Conservation (phyloP, 2,113 vertebrate genomes). For the Phocoena sinus region DNA sequence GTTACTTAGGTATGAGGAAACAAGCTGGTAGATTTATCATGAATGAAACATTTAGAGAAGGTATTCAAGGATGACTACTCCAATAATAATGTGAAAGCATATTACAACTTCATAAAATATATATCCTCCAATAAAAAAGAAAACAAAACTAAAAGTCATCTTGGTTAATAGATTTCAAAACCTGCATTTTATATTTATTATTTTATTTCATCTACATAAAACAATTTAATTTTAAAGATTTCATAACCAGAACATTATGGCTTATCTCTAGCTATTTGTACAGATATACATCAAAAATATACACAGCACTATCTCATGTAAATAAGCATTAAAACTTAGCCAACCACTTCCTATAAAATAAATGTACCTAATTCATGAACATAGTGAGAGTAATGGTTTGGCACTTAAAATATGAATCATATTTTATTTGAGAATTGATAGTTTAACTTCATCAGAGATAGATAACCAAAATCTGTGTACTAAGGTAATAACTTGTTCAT, state of each 20-base stretch:
- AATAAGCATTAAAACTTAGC: conserved; percentile 14
- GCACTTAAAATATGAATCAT: not conserved
- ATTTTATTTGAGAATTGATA: conserved; percentile 31
- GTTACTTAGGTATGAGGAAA: not conserved
- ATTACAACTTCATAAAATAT: conserved; percentile 60
- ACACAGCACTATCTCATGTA: not conserved
- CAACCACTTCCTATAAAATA: conserved; percentile 30
- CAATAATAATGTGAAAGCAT: conserved; percentile 22
- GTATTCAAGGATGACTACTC: conserved; percentile 37
- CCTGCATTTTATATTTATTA: conserved; percentile 44
- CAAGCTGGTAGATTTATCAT: conserved; percentile 5
- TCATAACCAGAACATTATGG: not conserved
- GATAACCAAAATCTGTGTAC: not conserved
- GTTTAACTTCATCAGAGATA: not conserved
- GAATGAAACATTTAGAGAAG: not conserved
- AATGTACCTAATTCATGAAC: not conserved
- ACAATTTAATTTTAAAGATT: conserved; percentile 21
- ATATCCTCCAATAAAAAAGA: conserved; percentile 47
- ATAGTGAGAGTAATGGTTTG: not conserved
- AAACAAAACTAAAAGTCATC: conserved; percentile 15
- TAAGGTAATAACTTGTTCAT: not conserved
- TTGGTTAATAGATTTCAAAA: conserved; percentile 39
- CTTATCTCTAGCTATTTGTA: not conserved
- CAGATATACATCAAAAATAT: not conserved
- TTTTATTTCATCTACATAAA: conserved; percentile 19